Evolutionary conservation across 2,113 vertebrate species (phyloP), one percentile per base, ranked within the genome.

Genomic region (Nerophis ophidion): DNA sequence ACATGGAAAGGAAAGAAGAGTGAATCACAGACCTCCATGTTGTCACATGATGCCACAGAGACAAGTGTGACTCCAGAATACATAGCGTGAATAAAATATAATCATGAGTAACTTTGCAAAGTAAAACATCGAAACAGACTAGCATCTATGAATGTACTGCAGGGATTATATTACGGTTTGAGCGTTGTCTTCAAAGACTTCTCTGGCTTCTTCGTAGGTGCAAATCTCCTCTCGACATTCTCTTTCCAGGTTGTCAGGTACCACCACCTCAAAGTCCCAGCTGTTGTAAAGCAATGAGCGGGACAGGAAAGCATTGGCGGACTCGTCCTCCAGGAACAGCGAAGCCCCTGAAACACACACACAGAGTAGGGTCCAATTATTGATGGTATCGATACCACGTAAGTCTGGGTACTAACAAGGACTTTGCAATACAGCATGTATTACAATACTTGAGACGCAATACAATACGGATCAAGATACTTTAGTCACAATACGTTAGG

Each of bases 191-290:
- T 93, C 88, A 65, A 93, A 95, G 67, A 93, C 12, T 76, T 99
- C 97, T 75, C 93, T 90, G 12, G 93, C 95, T 86, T 99, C 97
- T 77, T 99, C 97, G 10, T 91, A 94, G 70, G 61, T 93, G 79
- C 97, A 99, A 0, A 86, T 7, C 61, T 99, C 97, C 68, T 99
- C 96, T 0, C 0, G 0, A 67, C 97, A 99, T 68, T 99, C 96
- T 62, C 97, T 91, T 82, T 99, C 90, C 60, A 98, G 34, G 70
- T 89, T 71, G 14, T 79, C 94, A 0, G 69, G 17, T 5, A 88
- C 86, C 67, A 98, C 84, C 64, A 93, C 52, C 86, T 99, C 97
- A 77, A 98, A 89, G 82, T 99, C 97, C 90, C 94, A 96, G 75
- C 77, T 89, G 79, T 96, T 96, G 57, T 83, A 90, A 13, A 71